A percentile compares a stretch with the other conserved stretches of the same genome.
Evolutionary conservation across 2,888 invertebrate species (phyloP).

Genomic region (Scaptomyza caliginosa): DNA sequence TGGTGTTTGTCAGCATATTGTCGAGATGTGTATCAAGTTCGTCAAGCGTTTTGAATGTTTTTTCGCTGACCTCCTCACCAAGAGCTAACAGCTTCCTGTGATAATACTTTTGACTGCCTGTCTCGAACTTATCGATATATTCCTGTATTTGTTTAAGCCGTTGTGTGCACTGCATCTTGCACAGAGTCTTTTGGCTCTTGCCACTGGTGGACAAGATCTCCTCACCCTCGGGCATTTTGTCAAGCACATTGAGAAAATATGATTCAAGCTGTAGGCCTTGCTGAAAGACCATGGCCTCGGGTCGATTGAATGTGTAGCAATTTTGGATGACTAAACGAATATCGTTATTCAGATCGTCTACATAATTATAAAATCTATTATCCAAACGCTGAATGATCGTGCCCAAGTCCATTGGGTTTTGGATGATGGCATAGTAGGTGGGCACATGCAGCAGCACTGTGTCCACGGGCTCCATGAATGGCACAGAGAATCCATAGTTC

Average conservation of each 20-base stretch:
- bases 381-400: conserved; percentile 10
- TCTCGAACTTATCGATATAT: neutral
- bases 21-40: conserved; percentile 9
- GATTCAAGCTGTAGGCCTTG: conserved; percentile 5
- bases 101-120: neutral
- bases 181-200: neutral
- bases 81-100: conserved; percentile 1
- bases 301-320: conserved; percentile 22
- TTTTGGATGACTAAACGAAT: conserved; percentile 12
- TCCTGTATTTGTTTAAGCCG: neutral
- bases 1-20: neutral
- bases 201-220: conserved; percentile 2
- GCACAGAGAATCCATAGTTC: neutral
- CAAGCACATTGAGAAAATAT: conserved; percentile 1
- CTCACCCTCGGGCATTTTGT: neutral
- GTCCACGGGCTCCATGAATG: conserved; percentile 36
- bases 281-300: neutral
- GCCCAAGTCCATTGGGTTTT: conserved; percentile 26
- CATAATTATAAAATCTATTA: conserved; percentile 16
- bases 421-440: conserved; percentile 9
- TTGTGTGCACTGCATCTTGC: neutral
- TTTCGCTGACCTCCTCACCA: neutral
- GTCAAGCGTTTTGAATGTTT: neutral
- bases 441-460: conserved; percentile 6
- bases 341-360: conserved; percentile 10